phyloP scores from a whole-genome alignment of 2,888 invertebrate genomes.

The Callinectes sapidus region DNA sequence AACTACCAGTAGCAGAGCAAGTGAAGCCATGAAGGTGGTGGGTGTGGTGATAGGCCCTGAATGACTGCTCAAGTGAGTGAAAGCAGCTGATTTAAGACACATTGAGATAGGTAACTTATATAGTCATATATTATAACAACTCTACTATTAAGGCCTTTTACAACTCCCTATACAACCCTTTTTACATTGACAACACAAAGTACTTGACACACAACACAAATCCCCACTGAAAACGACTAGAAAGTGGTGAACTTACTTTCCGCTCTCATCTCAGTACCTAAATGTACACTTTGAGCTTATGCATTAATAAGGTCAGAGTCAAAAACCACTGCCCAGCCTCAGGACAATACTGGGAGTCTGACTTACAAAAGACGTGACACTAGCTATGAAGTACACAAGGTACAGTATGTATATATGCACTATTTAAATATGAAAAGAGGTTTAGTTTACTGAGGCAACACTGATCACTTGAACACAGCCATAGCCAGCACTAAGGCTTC shows the following conservation, averaged over 20 bases:
- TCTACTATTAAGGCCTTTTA: constrained; percentile 36
- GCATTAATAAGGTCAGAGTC: constrained; percentile 41
- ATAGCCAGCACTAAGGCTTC: constrained; percentile 7
- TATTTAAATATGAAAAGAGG: constrained; percentile 20
- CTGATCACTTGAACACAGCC: constrained; percentile 48
- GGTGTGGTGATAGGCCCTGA: neutral
- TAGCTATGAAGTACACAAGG: constrained; percentile 19
- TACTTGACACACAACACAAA: constrained; percentile 28
- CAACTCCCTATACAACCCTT: constrained; percentile 49
- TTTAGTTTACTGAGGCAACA: constrained; percentile 36
- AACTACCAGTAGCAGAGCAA: neutral
- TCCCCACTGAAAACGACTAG: constrained; percentile 48
- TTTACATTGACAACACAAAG: constrained; percentile 25
- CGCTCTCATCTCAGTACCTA: constrained; percentile 44
- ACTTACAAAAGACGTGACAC: constrained; percentile 12
- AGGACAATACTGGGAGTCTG: constrained; percentile 22
- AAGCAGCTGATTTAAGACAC: neutral
- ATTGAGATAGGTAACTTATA: neutral
- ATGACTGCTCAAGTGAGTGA: neutral
- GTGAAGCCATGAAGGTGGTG: neutral
- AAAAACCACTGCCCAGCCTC: constrained; percentile 33
- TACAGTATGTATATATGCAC: neutral
- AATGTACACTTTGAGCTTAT: constrained; percentile 47
- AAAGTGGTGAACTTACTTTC: constrained; percentile 53
- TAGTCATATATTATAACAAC: constrained; percentile 18